phyloP scores from a whole-genome alignment of 2,888 invertebrate genomes.

The Sepioteuthis lessoniana region DNA sequence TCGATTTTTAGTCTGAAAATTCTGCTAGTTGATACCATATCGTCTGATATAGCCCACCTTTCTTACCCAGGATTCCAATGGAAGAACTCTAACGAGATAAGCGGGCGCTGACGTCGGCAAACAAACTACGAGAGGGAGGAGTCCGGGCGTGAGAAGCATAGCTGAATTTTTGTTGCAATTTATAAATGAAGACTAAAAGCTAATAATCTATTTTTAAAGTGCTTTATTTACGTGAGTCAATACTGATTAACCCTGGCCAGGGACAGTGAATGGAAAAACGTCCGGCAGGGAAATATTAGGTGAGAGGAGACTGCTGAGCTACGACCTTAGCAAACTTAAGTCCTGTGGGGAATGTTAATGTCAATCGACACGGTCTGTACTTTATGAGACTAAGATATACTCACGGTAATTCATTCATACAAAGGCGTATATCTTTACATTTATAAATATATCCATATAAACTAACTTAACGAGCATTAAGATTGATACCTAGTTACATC shows the following conservation, averaged over 20 bases:
- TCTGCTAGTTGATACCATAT: not conserved
- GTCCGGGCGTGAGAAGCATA: not conserved
- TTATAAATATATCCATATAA: no score
- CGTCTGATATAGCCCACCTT: not conserved
- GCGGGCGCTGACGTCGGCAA: not conserved
- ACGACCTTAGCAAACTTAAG: no score
- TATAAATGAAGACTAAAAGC: constrained; percentile 2
- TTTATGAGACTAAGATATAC: not conserved
- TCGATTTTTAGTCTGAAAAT: not conserved
- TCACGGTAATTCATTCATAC: not conserved
- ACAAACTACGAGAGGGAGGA: no score
- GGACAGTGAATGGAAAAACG: not conserved
- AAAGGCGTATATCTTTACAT: no score
- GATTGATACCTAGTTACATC: no score
- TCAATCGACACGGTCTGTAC: not conserved
- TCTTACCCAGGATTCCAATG: not conserved
- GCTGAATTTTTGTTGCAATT: not conserved
- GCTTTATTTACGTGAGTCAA: not conserved
- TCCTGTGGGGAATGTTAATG: not conserved
- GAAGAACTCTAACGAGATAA: not conserved
- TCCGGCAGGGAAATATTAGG: not conserved
- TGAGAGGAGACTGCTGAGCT: not conserved
- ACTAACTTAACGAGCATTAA: no score
- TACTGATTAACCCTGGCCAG: not conserved
- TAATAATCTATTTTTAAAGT: not conserved